These are phyloP conservation scores for Nycticebus coucang DNA, from an alignment of 2,113 vertebrate genomes.

Conservation along the genomic window DNA sequence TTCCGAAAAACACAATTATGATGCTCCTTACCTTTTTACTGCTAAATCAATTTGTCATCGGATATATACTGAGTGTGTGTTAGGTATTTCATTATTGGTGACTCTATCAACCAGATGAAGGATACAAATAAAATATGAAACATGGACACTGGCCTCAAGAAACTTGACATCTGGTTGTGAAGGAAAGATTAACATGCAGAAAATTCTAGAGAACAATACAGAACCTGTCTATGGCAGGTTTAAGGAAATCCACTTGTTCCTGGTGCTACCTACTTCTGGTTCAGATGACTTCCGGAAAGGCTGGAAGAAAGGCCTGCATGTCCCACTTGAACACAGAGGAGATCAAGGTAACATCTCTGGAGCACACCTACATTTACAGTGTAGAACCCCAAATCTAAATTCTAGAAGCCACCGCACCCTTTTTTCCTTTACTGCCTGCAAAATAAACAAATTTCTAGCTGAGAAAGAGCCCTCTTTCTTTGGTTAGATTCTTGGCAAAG, in stretches of 20 bases:
- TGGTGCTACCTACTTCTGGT: neutral
- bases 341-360: neutral
- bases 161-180: neutral
- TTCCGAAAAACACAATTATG: neutral
- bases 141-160: neutral
- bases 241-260: neutral
- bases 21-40: neutral
- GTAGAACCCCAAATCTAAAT: neutral
- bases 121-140: neutral
- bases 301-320: neutral
- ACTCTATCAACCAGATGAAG: neutral
- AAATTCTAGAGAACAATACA: neutral
- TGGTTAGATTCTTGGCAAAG: neutral
- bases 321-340: neutral
- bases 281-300: neutral
- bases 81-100: neutral
- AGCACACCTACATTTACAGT: neutral
- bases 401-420: neutral
- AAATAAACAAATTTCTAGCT: neutral
- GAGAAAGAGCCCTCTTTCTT: slow-evolving; percentile 27
- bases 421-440: slow-evolving; percentile 8
- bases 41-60: slow-evolving; percentile 22
- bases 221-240: neutral
- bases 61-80: neutral
- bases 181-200: neutral